phyloP scores from a whole-genome alignment of 2,797 vertebrate species.

The Gallinago solitaria region DNA sequence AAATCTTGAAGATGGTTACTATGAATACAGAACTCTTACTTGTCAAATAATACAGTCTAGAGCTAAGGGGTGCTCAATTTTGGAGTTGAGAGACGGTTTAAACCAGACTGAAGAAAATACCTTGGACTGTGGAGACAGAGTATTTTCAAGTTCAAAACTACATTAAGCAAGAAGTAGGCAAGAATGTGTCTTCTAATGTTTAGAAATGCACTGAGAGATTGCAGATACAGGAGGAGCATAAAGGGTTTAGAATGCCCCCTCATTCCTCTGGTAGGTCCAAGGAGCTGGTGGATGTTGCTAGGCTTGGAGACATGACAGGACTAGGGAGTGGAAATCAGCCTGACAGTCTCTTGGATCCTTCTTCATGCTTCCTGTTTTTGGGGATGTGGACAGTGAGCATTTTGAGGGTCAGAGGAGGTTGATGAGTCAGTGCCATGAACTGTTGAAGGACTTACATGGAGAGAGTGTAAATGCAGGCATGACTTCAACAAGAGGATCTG shows the following conservation, averaged over 20 bases:
- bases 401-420: not conserved
- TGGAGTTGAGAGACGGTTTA: not conserved
- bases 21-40: not conserved
- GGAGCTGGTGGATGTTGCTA: not conserved
- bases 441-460: fast-evolving
- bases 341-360: not conserved
- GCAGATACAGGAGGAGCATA: not conserved
- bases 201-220: not conserved
- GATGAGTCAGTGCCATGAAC: not conserved
- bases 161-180: not conserved
- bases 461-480: not conserved
- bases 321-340: not conserved
- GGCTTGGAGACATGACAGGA: not conserved
- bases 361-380: not conserved
- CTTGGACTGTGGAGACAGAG: not conserved
- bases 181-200: not conserved
- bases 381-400: not conserved
- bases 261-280: fast-evolving
- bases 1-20: not conserved
- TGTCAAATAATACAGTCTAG: not conserved
- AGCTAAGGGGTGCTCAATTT: not conserved
- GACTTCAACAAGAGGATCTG: not conserved
- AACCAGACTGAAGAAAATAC: not conserved
- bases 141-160: not conserved
- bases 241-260: fast-evolving